Evolutionary conservation across 2,888 invertebrate species (phyloP).

Genomic region (Acanthopleura granulata): DNA sequence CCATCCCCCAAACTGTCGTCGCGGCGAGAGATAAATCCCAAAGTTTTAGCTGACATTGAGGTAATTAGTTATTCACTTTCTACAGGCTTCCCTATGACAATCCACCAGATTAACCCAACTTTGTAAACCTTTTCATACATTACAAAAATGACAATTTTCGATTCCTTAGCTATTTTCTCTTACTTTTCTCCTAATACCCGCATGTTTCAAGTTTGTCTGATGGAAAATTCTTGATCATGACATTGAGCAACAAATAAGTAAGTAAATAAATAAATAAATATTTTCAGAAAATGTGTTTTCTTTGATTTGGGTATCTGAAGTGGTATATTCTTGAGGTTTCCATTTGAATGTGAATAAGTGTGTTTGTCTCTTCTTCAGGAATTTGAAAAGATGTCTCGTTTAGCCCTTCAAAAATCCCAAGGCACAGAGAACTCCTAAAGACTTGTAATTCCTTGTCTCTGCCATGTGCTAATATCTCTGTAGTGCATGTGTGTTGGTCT

Average conservation of each 20-base stretch:
- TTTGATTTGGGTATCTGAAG: background rate
- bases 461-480: no score
- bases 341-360: background rate
- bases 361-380: conserved; percentile 9
- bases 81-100: background rate
- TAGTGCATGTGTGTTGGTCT: no score
- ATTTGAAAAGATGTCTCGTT: conserved; percentile 13
- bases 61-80: conserved; percentile 35
- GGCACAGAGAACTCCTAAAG: background rate
- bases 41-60: conserved; percentile 56
- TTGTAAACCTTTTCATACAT: background rate
- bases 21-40: conserved; percentile 50
- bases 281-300: background rate
- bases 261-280: background rate
- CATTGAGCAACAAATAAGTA: background rate
- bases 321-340: background rate
- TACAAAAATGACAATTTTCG: background rate
- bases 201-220: background rate
- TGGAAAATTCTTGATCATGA: background rate
- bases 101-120: background rate
- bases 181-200: background rate
- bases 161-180: background rate
- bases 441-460: no score
- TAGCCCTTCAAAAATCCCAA: background rate
- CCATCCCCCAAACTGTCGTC: conserved; percentile 26